Evolutionary conservation across 2,113 vertebrate species (phyloP).

Genomic region (Amazona vittata): DNA sequence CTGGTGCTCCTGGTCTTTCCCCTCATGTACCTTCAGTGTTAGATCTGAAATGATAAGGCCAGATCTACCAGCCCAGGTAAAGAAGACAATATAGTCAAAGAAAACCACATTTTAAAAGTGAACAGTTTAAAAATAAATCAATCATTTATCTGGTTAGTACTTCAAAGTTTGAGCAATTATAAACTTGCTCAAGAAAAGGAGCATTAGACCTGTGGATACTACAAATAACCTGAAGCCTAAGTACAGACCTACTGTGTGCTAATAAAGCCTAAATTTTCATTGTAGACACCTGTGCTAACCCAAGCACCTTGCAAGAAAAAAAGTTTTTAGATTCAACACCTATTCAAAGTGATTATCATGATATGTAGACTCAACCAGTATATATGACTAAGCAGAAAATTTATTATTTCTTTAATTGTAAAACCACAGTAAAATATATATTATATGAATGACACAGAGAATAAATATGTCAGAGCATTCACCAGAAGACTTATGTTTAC

Average conservation of each 20-base stretch:
- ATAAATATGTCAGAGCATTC: background rate
- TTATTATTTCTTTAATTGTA: background rate
- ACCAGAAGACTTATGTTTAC: background rate
- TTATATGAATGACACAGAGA: background rate
- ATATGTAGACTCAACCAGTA: background rate
- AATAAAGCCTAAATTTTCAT: background rate
- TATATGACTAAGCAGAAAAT: background rate
- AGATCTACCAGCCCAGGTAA: background rate
- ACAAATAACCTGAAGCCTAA: background rate
- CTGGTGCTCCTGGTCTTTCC: background rate
- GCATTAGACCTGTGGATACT: fast-evolving
- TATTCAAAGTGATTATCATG: background rate
- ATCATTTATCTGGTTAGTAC: background rate
- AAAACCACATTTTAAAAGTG: background rate
- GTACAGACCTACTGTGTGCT: background rate
- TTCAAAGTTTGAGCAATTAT: background rate
- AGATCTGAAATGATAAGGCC: background rate
- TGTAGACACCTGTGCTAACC: background rate
- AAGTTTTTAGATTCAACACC: background rate
- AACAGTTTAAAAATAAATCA: background rate
- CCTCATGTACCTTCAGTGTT: background rate
- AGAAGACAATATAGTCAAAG: background rate
- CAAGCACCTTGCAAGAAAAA: background rate
- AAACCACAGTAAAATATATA: background rate
- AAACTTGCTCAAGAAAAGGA: background rate